Evolutionary conservation across 2,888 invertebrate species (phyloP).

Genomic region (Eristalis arbustorum): DNA sequence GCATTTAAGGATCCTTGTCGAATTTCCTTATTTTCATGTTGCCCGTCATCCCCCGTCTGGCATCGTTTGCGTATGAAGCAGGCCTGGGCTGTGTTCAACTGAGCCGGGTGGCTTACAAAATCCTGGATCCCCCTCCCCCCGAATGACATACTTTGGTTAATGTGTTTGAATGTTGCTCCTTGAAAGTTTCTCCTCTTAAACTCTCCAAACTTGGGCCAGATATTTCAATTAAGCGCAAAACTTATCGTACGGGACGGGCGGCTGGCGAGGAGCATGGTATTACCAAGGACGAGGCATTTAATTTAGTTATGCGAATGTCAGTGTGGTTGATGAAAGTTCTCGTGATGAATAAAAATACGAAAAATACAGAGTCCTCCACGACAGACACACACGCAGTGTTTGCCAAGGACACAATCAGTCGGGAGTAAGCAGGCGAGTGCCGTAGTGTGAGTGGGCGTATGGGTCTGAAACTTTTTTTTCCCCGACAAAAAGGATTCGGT

Average conservation of each 20-base stretch:
- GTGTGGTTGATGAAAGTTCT: slow-evolving; percentile 51
- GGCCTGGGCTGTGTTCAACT: neutral
- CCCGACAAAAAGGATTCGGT: slow-evolving; percentile 43
- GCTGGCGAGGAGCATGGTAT: neutral
- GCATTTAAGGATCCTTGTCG: slow-evolving; percentile 40
- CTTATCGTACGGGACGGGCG: slow-evolving; percentile 38
- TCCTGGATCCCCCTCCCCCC: neutral
- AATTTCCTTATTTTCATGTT: neutral
- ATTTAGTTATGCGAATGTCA: slow-evolving; percentile 64
- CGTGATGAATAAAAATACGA: slow-evolving; percentile 26
- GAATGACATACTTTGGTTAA: slow-evolving; percentile 51
- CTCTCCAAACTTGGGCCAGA: slow-evolving; percentile 65
- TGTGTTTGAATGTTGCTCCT: slow-evolving; percentile 68
- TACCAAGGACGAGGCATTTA: slow-evolving; percentile 28
- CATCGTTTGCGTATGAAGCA: neutral
- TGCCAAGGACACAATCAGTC: neutral
- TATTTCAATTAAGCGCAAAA: slow-evolving; percentile 68
- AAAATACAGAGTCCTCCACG: neutral
- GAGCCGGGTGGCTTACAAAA: neutral
- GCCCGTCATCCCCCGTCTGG: neutral
- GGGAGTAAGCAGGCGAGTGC: neutral
- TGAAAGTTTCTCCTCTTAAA: slow-evolving; percentile 62
- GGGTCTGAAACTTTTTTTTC: slow-evolving; percentile 29
- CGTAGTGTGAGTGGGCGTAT: neutral
- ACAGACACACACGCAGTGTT: neutral